Conservation (phyloP, 2,113 vertebrate species). For the Zapornia atra region DNA sequence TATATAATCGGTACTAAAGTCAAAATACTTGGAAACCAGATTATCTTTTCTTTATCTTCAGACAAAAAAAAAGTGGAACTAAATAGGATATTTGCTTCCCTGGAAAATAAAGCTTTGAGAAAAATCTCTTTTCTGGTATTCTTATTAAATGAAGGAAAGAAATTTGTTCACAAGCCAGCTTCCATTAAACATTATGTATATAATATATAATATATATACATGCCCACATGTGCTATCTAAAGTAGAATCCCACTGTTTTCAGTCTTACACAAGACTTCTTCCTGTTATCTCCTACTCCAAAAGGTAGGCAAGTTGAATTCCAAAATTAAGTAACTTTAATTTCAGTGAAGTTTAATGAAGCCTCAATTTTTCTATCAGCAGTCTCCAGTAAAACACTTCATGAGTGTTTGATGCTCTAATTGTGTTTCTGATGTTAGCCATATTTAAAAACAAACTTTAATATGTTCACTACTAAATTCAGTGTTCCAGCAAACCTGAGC, state of each 20-base stretch:
- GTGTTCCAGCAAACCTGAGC: rapidly evolving
- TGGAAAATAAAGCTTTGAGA: neutral
- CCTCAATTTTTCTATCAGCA: neutral
- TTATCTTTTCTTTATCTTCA: neutral
- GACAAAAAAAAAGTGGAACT: neutral
- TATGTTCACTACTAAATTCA: neutral
- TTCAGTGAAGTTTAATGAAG: neutral
- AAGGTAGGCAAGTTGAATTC: neutral
- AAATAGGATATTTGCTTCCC: neutral
- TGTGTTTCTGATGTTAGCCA: neutral
- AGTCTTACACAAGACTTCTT: neutral
- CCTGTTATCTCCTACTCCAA: neutral
- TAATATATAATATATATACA: no score
- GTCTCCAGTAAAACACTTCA: neutral
- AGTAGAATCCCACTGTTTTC: neutral
- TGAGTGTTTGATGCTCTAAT: neutral
- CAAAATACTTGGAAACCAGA: neutral
- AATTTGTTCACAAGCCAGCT: neutral
- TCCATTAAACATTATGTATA: neutral
- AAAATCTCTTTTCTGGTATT: neutral
- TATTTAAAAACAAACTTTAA: no score
- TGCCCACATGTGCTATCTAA: neutral
- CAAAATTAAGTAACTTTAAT: neutral
- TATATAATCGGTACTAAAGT: neutral
- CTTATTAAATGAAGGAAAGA: neutral